These are phyloP conservation scores for Meriones psammophilus DNA, from an alignment of 2,797 vertebrate species.

Conservation along the genomic window DNA sequence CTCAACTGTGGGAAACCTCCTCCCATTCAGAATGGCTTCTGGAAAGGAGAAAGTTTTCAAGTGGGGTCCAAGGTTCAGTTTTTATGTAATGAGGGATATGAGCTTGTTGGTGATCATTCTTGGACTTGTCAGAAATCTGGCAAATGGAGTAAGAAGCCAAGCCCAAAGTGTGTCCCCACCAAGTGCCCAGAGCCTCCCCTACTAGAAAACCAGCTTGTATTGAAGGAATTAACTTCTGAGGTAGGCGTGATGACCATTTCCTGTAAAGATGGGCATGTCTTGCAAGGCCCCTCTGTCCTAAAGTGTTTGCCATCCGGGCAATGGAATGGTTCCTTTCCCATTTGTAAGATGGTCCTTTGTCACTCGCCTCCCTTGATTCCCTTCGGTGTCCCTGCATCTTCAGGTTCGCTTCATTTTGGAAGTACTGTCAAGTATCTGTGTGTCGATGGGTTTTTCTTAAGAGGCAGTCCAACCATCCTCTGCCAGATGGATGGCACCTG, in stretches of 20 bases:
- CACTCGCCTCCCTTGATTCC: conserved; percentile 92
- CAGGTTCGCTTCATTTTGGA: conserved; percentile 89
- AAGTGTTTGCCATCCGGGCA: conserved; percentile 93
- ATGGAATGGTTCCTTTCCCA: conserved; percentile 97
- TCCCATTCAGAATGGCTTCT: conserved; percentile 90
- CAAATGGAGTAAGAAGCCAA: conserved; percentile 93
- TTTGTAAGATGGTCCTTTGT: conserved; percentile 94
- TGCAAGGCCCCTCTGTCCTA: conserved; percentile 92
- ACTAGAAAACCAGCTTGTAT: conserved; percentile 94
- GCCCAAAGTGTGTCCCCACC: conserved; percentile 93
- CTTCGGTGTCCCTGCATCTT: conserved; percentile 90
- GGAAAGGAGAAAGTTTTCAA: conserved; percentile 92
- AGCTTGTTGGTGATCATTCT: conserved; percentile 92
- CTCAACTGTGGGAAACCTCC: conserved; percentile 95
- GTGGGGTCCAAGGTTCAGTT: conserved; percentile 95
- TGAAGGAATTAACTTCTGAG: conserved; percentile 91
- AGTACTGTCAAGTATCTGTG: conserved; percentile 93
- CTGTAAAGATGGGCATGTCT: conserved; percentile 94
- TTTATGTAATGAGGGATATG: conserved; percentile 95
- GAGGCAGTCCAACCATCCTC: conserved; percentile 88
- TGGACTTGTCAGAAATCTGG: conserved; percentile 97
- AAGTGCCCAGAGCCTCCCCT: conserved; percentile 96
- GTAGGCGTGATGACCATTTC: conserved; percentile 93
- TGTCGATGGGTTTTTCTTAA: conserved; percentile 95
- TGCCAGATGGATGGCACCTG: conserved; percentile 94